Base-by-base conservation (phyloP, 2,797 vertebrate genomes). In the Harpagifer antarcticus region DNA sequence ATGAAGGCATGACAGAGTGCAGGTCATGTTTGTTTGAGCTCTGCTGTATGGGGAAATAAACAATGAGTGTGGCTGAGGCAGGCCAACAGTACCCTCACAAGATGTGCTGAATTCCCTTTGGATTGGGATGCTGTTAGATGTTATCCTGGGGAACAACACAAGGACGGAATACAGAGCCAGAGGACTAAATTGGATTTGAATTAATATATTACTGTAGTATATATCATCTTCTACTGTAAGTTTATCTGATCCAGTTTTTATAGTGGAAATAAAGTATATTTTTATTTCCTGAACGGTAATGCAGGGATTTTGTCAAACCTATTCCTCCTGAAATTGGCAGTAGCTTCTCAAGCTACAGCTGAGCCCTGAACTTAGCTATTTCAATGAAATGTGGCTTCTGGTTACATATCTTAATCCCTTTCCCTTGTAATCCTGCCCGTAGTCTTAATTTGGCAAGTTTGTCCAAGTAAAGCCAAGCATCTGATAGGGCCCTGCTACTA, bases 21-120 rank as follows among this genome's bases (percentile, higher is more conserved):
- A 56, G 80, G 85, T 81, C 81, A 70, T 75, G 81, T 88, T 86
- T 85, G 88, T 88, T 82, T 86, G 87, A 83, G 67, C 71, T 76
- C 52, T 1, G 27, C 78, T 68, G 69, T 71, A 59, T 64, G 71
- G 82, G 86, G 78, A 85, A 87, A 85, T 84, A 83, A 88, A 87
- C 80, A 85, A 68, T 16, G 73, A 64, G 42, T 17, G 70, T 73
- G n/a, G 72, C 52, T 23, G 48, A 64, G 43, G 37, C 17, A 23
- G 76, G 27, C 27, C 57, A 58, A 76, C 67, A 65, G 33, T 9
- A 72, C 59, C 23, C 67, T 50, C 52, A 48, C 49, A 61, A 55
- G 58, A 72, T 60, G 50, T 10, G 6, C 15, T 9, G 58, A 67
- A 74, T 58, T 82, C 75, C 68, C 75, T 42, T 31, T 31, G 58